These are phyloP conservation scores for Oxytorus armatus DNA, from an alignment of 2,888 invertebrate species.

Conservation along the genomic window DNA sequence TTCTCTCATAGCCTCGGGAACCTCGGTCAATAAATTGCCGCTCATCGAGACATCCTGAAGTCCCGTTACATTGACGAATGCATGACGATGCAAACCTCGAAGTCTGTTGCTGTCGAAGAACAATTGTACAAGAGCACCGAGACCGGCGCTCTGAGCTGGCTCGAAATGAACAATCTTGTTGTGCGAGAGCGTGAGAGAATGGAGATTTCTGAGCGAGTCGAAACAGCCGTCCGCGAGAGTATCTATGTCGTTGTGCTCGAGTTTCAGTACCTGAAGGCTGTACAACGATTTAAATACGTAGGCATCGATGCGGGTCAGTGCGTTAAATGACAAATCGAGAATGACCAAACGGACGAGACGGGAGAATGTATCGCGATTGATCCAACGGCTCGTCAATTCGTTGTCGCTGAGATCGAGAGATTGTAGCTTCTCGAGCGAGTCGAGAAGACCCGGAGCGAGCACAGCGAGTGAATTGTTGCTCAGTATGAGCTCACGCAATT, in stretches of 20 bases:
- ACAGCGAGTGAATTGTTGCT: conserved; percentile 92
- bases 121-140: conserved; percentile 90
- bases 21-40: conserved; percentile 89
- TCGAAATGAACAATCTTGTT: conserved; percentile 90
- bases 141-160: conserved; percentile 89
- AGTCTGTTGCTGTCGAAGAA: conserved; percentile 91
- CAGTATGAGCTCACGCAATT: conserved; percentile 90
- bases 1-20: conserved; percentile 90
- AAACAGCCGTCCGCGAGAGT: conserved; percentile 91
- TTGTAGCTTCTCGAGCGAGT: conserved; percentile 90
- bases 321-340: conserved; percentile 90
- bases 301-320: conserved; percentile 89
- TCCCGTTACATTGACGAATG: conserved; percentile 92
- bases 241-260: conserved; percentile 90
- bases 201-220: conserved; percentile 90
- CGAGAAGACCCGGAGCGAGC: conserved; percentile 90
- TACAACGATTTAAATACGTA: conserved; percentile 91
- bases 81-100: conserved; percentile 88
- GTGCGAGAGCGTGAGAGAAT: conserved; percentile 90
- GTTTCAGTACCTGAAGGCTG: conserved; percentile 90
- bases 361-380: conserved; percentile 91
- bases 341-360: conserved; percentile 90
- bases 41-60: conserved; percentile 91
- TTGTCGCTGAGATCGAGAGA: conserved; percentile 91
- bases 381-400: conserved; percentile 91